Percentiles rank a stretch among this genome's conserved stretches.
Conservation (phyloP, 2,797 vertebrate genomes). For the Acomys russatus region DNA sequence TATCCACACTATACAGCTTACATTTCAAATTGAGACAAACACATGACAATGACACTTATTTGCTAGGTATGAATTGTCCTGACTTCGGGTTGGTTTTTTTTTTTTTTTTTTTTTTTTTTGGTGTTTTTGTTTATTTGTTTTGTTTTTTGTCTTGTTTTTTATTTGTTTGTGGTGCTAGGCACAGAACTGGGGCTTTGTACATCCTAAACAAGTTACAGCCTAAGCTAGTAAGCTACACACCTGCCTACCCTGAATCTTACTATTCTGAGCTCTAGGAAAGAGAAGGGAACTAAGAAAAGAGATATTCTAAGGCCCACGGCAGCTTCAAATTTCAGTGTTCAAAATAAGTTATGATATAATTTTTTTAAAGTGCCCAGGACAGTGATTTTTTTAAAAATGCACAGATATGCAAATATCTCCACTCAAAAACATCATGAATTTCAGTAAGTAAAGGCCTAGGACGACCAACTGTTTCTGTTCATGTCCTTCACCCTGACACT, state of each 20-base stretch:
- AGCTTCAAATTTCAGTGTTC: conserved; percentile 53
- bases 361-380: conserved; percentile 51
- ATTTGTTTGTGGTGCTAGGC: background rate
- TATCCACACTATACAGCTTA: conserved; percentile 63
- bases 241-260: conserved; percentile 19
- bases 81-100: background rate
- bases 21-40: conserved; percentile 73
- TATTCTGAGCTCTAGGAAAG: conserved; percentile 56
- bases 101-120: too few relatives aligned
- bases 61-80: conserved; percentile 64
- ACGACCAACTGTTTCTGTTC: conserved; percentile 63
- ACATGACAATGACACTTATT: conserved; percentile 69
- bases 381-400: conserved; percentile 52
- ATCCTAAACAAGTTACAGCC: background rate
- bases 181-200: background rate
- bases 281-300: conserved; percentile 69
- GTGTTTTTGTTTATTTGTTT: background rate
- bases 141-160: background rate
- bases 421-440: conserved; percentile 70
- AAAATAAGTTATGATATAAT: conserved; percentile 56
- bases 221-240: background rate
- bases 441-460: conserved; percentile 67
- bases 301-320: conserved; percentile 43
- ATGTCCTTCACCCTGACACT: conserved; percentile 57
- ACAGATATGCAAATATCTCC: conserved; percentile 53